Conservation (phyloP, 2,888 invertebrate genomes). For the Galeruca laticollis region DNA sequence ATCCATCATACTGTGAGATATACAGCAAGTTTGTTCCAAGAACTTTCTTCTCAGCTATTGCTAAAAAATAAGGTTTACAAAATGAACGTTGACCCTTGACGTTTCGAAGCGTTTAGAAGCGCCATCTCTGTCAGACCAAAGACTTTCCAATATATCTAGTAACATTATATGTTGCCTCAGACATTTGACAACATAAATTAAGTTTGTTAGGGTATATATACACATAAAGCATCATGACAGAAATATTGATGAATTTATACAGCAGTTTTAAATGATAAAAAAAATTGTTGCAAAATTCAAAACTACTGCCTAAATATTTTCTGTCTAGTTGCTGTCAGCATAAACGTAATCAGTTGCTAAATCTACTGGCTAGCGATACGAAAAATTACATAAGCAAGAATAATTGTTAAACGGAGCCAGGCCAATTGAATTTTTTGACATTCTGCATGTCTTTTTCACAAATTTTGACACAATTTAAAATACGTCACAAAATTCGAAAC, state of each 20-base stretch:
- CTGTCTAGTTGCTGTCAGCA: background rate
- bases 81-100: too few species aligned
- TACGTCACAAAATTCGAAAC: too few species aligned
- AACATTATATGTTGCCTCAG: background rate
- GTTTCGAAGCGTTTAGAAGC: too few species aligned
- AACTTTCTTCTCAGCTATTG: too few species aligned
- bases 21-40: too few species aligned
- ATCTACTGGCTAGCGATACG: background rate
- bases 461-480: background rate
- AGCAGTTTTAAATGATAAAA: background rate
- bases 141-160: background rate
- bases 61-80: too few species aligned
- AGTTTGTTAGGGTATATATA: background rate
- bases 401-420: constrained; percentile 21
- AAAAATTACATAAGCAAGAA: constrained; percentile 10
- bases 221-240: background rate
- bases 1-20: too few species aligned
- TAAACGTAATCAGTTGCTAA: background rate
- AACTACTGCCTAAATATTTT: background rate
- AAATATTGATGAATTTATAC: background rate
- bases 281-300: too few species aligned
- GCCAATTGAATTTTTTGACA: constrained; percentile 3
- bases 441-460: constrained; percentile 22
- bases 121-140: too few species aligned
- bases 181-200: background rate